Conservation (phyloP, 2,113 vertebrate genomes). For the Hippopotamus amphibius region DNA sequence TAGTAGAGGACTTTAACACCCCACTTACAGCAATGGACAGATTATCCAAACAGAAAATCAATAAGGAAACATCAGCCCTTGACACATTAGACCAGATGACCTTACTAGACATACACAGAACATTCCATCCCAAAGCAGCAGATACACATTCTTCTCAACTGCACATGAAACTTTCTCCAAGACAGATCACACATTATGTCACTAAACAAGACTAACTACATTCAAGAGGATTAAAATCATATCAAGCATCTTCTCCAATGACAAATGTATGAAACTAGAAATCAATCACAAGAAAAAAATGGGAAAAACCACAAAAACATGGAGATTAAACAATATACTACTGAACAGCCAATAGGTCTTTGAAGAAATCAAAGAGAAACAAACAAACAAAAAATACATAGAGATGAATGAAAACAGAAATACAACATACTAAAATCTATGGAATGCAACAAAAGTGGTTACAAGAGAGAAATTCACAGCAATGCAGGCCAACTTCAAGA, state of each 20-base stretch:
- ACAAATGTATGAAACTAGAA: not conserved
- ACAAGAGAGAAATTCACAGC: not conserved
- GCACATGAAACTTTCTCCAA: not conserved
- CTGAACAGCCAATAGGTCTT: not conserved
- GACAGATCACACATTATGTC: not conserved
- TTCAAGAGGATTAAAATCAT: not conserved
- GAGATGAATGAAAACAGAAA: not conserved
- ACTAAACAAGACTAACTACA: not conserved
- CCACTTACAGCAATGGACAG: not conserved
- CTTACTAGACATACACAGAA: not conserved
- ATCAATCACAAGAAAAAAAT: not conserved
- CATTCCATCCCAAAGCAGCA: not conserved
- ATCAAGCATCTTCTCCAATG: not conserved
- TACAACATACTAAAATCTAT: not conserved
- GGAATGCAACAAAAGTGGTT: not conserved
- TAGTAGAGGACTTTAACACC: not conserved
- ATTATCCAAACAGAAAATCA: not conserved
- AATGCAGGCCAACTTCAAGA: not conserved
- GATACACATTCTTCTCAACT: not conserved
- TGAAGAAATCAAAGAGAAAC: not conserved
- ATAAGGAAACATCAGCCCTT: not conserved
- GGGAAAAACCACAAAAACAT: not conserved
- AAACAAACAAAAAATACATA: not conserved
- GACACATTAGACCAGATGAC: not conserved
- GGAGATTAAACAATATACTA: not conserved